Percentiles rank a stretch among this genome's conserved stretches.
These are phyloP conservation scores for Steinernema hermaphroditum DNA, from an alignment of 2,888 invertebrate genomes.

Conservation along the genomic window DNA sequence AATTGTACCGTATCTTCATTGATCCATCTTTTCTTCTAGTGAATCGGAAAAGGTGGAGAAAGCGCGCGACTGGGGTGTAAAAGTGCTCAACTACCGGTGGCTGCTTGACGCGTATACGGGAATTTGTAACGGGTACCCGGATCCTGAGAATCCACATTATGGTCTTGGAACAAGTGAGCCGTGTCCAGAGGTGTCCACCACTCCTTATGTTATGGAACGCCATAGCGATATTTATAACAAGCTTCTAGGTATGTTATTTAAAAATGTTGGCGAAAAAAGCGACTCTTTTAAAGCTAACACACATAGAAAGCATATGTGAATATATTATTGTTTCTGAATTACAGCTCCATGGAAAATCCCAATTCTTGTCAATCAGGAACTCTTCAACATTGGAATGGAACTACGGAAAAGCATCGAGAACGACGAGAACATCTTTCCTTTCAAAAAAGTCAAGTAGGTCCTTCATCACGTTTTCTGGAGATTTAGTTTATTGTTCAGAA, in stretches of 20 bases:
- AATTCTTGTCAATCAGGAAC: slow-evolving; percentile 44
- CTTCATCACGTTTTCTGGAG: neutral
- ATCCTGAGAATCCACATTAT: slow-evolving; percentile 38
- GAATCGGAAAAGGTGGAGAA: slow-evolving; percentile 83
- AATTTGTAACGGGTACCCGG: slow-evolving; percentile 37
- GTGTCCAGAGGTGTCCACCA: slow-evolving; percentile 34
- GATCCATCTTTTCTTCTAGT: slow-evolving; percentile 68
- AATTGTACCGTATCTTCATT: too few species aligned
- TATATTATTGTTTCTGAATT: slow-evolving; percentile 22
- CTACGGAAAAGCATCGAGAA: slow-evolving; percentile 36
- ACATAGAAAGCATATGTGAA: too few species aligned
- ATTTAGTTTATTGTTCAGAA: slow-evolving; percentile 22
- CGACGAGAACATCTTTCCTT: slow-evolving; percentile 51
- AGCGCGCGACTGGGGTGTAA: slow-evolving; percentile 87
- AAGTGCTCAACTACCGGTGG: slow-evolving; percentile 77
- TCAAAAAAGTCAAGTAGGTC: slow-evolving; percentile 47
- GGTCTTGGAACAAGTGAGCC: slow-evolving; percentile 20
- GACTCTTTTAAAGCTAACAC: too few species aligned
- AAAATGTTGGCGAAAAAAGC: too few species aligned
- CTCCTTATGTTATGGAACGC: slow-evolving; percentile 41
- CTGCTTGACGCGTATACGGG: slow-evolving; percentile 54
- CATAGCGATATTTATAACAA: slow-evolving; percentile 35
- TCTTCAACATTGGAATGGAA: slow-evolving; percentile 40
- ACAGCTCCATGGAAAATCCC: slow-evolving; percentile 53
- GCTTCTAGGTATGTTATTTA: slow-evolving; percentile 37